phyloP scores from a whole-genome alignment of 1,140 invertebrate genomes.

The Sweltsa coloradensis region DNA sequence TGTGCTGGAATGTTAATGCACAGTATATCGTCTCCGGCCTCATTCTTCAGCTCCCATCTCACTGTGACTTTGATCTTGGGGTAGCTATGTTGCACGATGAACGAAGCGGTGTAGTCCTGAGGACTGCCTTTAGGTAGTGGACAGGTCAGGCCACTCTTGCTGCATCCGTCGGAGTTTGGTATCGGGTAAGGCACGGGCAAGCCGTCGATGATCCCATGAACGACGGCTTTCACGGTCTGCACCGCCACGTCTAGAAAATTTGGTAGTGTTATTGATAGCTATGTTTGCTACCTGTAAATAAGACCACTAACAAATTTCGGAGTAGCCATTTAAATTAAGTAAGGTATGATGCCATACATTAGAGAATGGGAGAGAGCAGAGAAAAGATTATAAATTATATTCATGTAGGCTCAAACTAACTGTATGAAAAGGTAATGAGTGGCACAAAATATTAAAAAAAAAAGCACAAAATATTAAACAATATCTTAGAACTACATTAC shows the following conservation, averaged over 20 bases:
- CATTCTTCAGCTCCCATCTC: constrained; percentile 55
- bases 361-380: too few species aligned
- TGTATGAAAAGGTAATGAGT: too few species aligned
- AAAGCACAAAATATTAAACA: too few species aligned
- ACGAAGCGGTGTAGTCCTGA: constrained; percentile 42
- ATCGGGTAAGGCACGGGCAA: constrained; percentile 57
- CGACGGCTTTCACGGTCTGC: constrained; percentile 38
- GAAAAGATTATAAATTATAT: too few species aligned
- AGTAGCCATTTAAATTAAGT: too few species aligned
- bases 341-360: too few species aligned
- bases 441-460: too few species aligned
- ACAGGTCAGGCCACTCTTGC: constrained; percentile 44
- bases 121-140: constrained; percentile 42
- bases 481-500: too few species aligned
- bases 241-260: constrained; percentile 35
- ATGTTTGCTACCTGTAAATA: too few species aligned
- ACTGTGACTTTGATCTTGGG: constrained; percentile 53
- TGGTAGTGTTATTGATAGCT: too few species aligned
- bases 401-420: too few species aligned
- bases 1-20: constrained; percentile 52
- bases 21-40: constrained; percentile 42
- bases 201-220: constrained; percentile 55
- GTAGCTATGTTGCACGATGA: constrained; percentile 47
- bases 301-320: too few species aligned
- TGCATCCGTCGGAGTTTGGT: constrained; percentile 51